Evolutionary conservation across 23 tunicate species (phyloP).

Genomic region (Phallusia fumigata): DNA sequence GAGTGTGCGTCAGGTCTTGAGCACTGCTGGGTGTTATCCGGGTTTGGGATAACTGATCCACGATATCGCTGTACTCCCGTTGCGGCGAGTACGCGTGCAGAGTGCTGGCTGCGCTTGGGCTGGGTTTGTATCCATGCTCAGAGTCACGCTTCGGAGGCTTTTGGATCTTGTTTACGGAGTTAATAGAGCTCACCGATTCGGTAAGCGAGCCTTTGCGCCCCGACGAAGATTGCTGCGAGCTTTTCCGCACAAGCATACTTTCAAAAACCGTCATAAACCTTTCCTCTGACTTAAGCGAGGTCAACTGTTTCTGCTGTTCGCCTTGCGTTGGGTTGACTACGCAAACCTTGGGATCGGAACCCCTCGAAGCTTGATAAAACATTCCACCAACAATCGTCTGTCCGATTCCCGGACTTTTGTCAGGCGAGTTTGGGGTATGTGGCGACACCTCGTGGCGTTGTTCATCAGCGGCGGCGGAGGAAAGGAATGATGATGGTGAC

Average conservation of each 20-base stretch:
- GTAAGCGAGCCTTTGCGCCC: conserved; percentile 7
- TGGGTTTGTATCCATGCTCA: conserved; percentile 24
- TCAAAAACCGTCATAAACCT: background rate
- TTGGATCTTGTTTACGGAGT: conserved; percentile 3
- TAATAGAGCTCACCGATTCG: background rate
- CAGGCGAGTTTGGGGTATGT: background rate
- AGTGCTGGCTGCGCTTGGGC: conserved; percentile 48
- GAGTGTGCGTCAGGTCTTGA: background rate
- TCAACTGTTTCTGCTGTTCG: background rate
- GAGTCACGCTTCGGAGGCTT: background rate
- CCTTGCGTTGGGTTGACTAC: background rate
- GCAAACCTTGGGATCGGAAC: background rate
- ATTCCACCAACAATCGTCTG: background rate
- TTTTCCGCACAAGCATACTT: background rate
- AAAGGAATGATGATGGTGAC: background rate
- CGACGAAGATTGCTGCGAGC: background rate
- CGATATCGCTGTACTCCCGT: conserved; percentile 25
- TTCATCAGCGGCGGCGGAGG: background rate
- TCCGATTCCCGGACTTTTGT: background rate
- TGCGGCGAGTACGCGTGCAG: conserved; percentile 15
- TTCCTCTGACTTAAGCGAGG: background rate
- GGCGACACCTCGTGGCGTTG: background rate
- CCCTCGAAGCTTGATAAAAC: background rate
- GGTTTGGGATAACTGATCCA: conserved; percentile 21
- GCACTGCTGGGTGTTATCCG: background rate